These are phyloP conservation scores for Eira barbara DNA, from an alignment of 2,113 vertebrate genomes.

Conservation along the genomic window DNA sequence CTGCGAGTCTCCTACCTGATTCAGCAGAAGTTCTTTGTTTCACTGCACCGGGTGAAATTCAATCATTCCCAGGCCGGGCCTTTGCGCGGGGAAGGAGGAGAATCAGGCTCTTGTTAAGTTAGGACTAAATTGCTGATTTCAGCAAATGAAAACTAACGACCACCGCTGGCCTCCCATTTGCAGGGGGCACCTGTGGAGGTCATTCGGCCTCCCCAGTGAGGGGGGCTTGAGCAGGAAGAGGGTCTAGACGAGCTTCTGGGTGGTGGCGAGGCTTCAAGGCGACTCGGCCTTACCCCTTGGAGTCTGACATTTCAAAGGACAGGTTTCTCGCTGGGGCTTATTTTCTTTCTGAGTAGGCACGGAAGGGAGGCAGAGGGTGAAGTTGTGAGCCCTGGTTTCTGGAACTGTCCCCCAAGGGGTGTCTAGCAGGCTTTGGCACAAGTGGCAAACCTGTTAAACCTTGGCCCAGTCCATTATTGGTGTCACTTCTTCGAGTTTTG, in stretches of 20 bases:
- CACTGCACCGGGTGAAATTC: slow-evolving; percentile 36
- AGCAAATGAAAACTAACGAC: slow-evolving; percentile 46
- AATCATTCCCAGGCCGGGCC: slow-evolving; percentile 15
- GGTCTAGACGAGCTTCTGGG: not conserved
- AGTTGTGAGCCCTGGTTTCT: not conserved
- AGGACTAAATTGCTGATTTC: slow-evolving; percentile 55
- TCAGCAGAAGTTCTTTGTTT: slow-evolving; percentile 61
- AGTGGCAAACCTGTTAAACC: not conserved
- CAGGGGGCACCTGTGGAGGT: fast-evolving
- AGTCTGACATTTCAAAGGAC: not conserved
- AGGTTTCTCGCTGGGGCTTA: not conserved
- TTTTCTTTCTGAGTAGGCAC: not conserved
- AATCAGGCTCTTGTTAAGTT: not conserved
- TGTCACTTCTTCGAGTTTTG: not conserved
- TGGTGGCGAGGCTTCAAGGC: not conserved
- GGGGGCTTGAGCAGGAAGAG: not conserved
- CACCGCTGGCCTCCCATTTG: not conserved
- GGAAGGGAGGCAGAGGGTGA: not conserved
- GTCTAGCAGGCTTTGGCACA: not conserved
- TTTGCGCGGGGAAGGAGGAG: not conserved
- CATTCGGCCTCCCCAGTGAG: not conserved
- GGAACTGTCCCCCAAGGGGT: not conserved
- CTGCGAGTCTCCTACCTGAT: not conserved
- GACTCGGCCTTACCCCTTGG: not conserved
- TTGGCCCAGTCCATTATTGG: fast-evolving